Evolutionary conservation across 2,113 vertebrate species (phyloP).

Genomic region (Noctilio leporinus): DNA sequence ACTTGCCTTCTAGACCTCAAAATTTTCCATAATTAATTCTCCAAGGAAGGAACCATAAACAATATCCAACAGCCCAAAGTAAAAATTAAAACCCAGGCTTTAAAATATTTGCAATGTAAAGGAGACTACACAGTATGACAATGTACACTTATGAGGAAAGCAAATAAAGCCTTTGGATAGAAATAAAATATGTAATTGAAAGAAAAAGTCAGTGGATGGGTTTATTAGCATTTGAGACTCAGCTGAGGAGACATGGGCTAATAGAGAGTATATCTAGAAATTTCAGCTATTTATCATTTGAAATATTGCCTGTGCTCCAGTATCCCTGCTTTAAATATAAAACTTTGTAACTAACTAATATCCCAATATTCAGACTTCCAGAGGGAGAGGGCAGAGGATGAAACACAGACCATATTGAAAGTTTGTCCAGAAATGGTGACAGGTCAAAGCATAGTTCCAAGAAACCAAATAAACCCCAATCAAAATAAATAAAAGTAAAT

Average conservation of each 20-base stretch:
- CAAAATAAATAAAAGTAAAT: neutral
- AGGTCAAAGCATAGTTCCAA: constrained; percentile 8
- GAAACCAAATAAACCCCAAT: neutral
- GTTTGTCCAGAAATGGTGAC: neutral
- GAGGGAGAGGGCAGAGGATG: neutral
- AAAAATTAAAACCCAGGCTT: constrained; percentile 2
- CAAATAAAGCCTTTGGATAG: neutral
- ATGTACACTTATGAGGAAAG: neutral
- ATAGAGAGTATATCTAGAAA: neutral
- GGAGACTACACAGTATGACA: neutral
- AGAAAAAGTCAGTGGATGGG: neutral
- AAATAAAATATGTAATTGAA: neutral
- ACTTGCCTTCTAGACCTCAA: neutral
- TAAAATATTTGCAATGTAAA: neutral
- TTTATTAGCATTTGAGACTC: neutral
- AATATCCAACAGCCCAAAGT: neutral
- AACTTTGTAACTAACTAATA: neutral
- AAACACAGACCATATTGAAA: neutral
- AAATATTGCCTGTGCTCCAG: neutral
- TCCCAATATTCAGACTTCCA: neutral
- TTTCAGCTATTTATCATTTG: neutral
- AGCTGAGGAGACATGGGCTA: neutral
- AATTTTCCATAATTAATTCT: constrained; percentile 7
- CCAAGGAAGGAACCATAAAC: neutral
- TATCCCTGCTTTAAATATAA: neutral